Conservation (phyloP, 2,888 invertebrate genomes). For the Rhingia rostrata region DNA sequence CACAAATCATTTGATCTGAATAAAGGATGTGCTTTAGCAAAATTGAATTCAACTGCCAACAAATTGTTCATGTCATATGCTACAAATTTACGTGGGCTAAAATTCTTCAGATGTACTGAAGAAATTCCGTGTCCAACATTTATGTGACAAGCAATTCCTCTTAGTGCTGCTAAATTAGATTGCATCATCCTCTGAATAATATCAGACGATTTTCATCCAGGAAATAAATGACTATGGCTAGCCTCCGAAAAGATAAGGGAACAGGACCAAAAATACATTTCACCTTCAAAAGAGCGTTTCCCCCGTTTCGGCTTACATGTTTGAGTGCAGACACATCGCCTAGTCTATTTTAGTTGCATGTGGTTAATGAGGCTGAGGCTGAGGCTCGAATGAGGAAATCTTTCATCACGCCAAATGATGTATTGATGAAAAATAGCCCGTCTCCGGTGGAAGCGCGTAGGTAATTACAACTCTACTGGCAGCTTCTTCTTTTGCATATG, state of each 20-base stretch:
- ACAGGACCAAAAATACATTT: not conserved
- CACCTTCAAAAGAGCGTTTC: not conserved
- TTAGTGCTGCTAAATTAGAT: slow-evolving; percentile 12
- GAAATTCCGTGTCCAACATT: slow-evolving; percentile 6
- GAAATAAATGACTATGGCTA: slow-evolving; percentile 17
- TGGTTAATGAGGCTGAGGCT: slow-evolving; percentile 1
- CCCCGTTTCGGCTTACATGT: not conserved
- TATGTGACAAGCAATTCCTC: not conserved
- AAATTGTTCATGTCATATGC: not conserved
- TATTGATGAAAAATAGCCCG: slow-evolving; percentile 27
- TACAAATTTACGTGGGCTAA: not conserved
- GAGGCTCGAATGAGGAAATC: slow-evolving; percentile 49
- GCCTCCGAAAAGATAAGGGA: slow-evolving; percentile 11
- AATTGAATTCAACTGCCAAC: not conserved
- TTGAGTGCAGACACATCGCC: not conserved
- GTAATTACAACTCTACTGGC: not conserved
- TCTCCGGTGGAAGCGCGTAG: slow-evolving; percentile 14
- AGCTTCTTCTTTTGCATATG: not conserved
- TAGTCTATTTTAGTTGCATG: not conserved
- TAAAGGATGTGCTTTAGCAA: too few species aligned
- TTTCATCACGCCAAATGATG: slow-evolving; percentile 37
- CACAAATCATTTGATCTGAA: too few species aligned
- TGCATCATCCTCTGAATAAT: slow-evolving; percentile 7
- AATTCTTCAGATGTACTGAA: not conserved
- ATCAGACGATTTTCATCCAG: slow-evolving; percentile 34